Evolutionary conservation across 2,113 vertebrate genomes (phyloP).

Genomic region (Gadus macrocephalus): DNA sequence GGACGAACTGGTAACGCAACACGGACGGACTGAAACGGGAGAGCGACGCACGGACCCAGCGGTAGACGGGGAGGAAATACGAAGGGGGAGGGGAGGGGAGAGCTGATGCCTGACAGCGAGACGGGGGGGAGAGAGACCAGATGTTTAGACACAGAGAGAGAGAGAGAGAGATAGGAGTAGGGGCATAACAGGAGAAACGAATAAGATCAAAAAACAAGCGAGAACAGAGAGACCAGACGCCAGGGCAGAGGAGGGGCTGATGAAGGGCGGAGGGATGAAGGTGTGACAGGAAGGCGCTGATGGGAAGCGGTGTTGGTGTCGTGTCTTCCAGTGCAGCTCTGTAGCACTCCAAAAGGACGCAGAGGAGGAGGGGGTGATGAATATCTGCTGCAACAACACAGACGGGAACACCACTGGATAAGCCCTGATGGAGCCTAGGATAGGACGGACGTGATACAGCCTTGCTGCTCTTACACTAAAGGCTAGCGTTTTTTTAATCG

Average conservation of each 20-base stretch:
- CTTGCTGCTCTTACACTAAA: constrained; percentile 1
- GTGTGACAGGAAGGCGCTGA: constrained; percentile 27
- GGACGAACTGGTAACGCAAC: constrained; percentile 39
- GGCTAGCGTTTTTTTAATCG: constrained; percentile 8
- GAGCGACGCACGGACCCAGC: constrained; percentile 68
- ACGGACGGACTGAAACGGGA: constrained; percentile 60
- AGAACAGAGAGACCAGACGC: constrained; percentile 66
- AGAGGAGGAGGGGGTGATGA: constrained; percentile 21
- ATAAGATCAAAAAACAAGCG: constrained; percentile 40
- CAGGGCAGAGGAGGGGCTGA: constrained; percentile 72
- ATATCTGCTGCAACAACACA: constrained; percentile 16
- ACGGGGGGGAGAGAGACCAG: constrained; percentile 38
- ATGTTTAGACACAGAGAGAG: constrained; percentile 27
- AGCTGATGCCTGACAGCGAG: constrained; percentile 45
- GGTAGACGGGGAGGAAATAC: constrained; percentile 67
- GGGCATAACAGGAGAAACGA: background rate
- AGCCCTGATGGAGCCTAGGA: constrained; percentile 17
- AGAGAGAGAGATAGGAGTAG: background rate
- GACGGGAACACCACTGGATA: constrained; percentile 8
- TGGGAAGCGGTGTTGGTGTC: constrained; percentile 8
- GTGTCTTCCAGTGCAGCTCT: too few species aligned
- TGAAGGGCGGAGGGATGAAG: constrained; percentile 63
- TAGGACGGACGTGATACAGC: constrained; percentile 11
- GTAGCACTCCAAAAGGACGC: constrained; percentile 19
- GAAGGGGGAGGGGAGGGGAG: constrained; percentile 50